phyloP scores from a whole-genome alignment of 2,113 vertebrate genomes.

The Naja naja region DNA sequence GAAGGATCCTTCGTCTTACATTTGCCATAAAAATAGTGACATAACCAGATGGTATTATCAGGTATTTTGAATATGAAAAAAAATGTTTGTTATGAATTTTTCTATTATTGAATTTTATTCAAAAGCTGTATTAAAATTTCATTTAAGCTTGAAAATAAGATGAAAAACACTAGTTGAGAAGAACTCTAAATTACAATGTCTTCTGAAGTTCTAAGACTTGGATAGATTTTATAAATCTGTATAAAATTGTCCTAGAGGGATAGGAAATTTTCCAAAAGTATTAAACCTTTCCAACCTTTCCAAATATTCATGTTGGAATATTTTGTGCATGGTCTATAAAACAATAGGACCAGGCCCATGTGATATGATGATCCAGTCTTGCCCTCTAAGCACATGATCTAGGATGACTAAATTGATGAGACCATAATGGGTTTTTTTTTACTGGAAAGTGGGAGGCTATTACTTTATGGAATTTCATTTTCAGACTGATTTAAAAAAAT shows the following conservation, averaged over 20 bases:
- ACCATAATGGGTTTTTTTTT: neutral
- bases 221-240: neutral
- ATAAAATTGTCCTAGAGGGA: neutral
- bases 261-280: neutral
- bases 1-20: neutral
- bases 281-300: neutral
- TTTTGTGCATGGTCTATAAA: neutral
- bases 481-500: neutral
- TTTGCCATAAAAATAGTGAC: slow-evolving; percentile 36
- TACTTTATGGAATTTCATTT: neutral
- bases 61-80: slow-evolving; percentile 37
- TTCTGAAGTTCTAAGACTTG: neutral
- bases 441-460: neutral
- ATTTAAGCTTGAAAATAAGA: neutral
- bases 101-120: slow-evolving; percentile 25
- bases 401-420: neutral
- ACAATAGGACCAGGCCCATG: neutral
- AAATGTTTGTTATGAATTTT: slow-evolving; percentile 26
- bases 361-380: neutral
- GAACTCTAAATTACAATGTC: neutral
- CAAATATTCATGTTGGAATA: neutral
- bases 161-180: neutral
- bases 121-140: neutral
- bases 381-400: neutral
- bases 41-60: slow-evolving; percentile 48